Conservation (phyloP, 2,797 vertebrate genomes). For the Myotis findleyi region DNA sequence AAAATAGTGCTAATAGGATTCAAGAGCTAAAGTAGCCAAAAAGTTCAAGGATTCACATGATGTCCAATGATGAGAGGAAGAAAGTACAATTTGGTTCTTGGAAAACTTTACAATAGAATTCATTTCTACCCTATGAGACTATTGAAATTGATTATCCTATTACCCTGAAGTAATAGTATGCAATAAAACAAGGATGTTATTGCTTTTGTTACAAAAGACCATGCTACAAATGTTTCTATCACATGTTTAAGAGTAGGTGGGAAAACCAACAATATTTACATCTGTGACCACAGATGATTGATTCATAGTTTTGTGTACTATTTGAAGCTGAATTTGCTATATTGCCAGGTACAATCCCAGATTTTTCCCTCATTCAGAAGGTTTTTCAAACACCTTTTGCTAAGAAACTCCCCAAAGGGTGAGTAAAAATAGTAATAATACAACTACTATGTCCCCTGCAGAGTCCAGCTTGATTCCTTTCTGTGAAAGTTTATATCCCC, state of each 20-base stretch:
- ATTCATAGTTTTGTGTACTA: not conserved
- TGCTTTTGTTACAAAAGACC: constrained; percentile 12
- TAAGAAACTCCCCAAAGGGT: not conserved
- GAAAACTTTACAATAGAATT: not conserved
- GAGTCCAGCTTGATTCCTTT: not conserved
- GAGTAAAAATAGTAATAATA: not conserved
- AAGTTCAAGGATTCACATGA: constrained; percentile 28
- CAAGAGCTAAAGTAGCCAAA: constrained; percentile 43
- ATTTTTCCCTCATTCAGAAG: not conserved
- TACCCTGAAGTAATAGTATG: not conserved
- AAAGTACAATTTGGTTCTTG: constrained; percentile 1
- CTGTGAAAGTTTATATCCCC: not conserved
- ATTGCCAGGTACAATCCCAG: not conserved
- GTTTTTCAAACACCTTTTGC: constrained; percentile 6
- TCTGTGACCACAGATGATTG: not conserved
- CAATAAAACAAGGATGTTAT: not conserved
- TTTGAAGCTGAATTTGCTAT: constrained; percentile 7
- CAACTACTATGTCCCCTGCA: not conserved
- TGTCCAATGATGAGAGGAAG: not conserved
- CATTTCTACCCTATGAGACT: not conserved
- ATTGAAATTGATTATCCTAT: not conserved
- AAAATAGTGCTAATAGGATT: constrained; percentile 41
- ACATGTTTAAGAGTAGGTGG: not conserved
- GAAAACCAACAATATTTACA: constrained; percentile 14
- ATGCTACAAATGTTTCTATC: not conserved